phyloP scores from a whole-genome alignment of 2,797 vertebrate species.

The Synanceia verrucosa region DNA sequence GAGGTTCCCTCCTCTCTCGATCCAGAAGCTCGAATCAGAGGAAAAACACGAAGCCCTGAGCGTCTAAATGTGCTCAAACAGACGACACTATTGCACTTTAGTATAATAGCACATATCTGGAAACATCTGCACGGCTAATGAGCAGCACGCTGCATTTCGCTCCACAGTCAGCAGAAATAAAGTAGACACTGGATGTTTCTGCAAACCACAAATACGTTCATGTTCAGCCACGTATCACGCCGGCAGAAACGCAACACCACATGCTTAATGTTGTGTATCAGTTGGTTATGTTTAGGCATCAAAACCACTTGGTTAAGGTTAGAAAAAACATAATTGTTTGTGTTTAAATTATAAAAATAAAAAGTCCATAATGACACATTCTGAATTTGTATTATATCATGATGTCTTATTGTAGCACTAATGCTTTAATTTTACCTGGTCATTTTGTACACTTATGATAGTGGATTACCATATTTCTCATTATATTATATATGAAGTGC shows the following conservation, averaged over 20 bases:
- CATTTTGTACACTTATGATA: not conserved
- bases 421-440: not conserved
- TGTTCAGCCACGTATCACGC: too few species aligned
- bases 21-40: conserved; percentile 34
- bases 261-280: too few species aligned
- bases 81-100: not conserved
- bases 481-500: too few species aligned
- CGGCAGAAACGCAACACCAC: too few species aligned
- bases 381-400: not conserved
- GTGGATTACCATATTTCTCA: not conserved
- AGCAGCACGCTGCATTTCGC: too few species aligned
- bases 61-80: not conserved
- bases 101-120: not conserved
- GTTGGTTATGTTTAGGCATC: too few species aligned
- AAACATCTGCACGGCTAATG: not conserved
- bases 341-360: too few species aligned
- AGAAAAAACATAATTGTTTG: too few species aligned
- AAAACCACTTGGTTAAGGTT: too few species aligned
- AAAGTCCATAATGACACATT: not conserved
- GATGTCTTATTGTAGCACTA: not conserved
- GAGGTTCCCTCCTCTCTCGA: conserved; percentile 8
- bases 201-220: too few species aligned
- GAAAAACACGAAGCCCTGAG: conserved; percentile 56
- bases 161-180: too few species aligned
- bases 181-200: too few species aligned